Evolutionary conservation across 2,113 vertebrate species (phyloP).

Genomic region (Chinchilla lanigera): DNA sequence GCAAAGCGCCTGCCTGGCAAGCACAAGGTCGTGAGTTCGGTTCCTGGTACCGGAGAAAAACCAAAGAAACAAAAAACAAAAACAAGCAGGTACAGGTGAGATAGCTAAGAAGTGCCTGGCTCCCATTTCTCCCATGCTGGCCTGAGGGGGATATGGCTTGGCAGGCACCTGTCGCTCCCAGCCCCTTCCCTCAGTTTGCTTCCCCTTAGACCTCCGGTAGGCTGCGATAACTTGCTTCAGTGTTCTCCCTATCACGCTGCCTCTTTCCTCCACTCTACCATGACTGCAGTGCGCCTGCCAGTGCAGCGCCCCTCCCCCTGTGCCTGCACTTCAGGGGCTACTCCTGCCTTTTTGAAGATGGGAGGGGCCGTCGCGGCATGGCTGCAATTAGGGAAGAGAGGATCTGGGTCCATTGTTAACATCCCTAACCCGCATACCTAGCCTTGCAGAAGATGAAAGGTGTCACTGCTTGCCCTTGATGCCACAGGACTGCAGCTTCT

Average conservation of each 20-base stretch:
- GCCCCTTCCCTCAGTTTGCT: not conserved
- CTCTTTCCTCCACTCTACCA: not conserved
- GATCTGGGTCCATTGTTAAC: not conserved
- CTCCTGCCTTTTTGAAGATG: not conserved
- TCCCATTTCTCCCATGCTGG: not conserved
- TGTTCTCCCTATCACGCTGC: not conserved
- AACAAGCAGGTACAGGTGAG: not conserved
- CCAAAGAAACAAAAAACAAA: too few relatives aligned
- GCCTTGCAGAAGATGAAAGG: not conserved
- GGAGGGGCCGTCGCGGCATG: accelerated
- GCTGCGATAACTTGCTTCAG: not conserved
- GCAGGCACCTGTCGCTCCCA: not conserved
- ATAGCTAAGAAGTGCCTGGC: not conserved
- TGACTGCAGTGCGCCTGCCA: not conserved
- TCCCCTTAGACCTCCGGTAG: not conserved
- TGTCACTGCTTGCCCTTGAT: too few relatives aligned
- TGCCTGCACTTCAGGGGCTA: not conserved
- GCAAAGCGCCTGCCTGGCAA: too few relatives aligned
- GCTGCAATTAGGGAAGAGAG: not conserved
- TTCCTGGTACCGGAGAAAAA: too few relatives aligned
- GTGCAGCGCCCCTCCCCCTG: not conserved
- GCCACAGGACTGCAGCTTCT: not conserved
- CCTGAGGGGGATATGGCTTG: not conserved
- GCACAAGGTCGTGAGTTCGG: too few relatives aligned
- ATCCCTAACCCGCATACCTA: accelerated